Base-by-base conservation (phyloP, 1,140 invertebrate species). In the Colletes latitarsis region DNA sequence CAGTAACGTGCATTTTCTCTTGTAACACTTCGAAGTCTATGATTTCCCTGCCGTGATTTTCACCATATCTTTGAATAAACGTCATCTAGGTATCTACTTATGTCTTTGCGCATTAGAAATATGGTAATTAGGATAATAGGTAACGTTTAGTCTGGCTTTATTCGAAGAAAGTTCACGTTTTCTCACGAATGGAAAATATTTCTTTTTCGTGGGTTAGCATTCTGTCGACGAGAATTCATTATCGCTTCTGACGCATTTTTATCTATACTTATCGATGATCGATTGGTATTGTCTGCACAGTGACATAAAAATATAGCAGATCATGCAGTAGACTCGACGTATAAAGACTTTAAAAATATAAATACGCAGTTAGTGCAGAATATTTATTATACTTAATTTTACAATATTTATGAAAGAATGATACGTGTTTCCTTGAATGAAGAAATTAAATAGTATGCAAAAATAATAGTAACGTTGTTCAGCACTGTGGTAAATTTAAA, bases 221-320 rank as follows among this genome's bases (percentile, higher is more conserved):
- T 14, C 14, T 58, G n/a, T n/a, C 55, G 3, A 43, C 41, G 43
- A 57, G 10, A 19, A 6, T 21, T 39, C 15, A 1, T 75, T 75
- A 75, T 75, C 49, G 1, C 1, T 6, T 0, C 8, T 17, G 4
- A 17, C 6, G 6, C 5, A 8, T 14, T 14, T 30, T 57, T 75
- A 66, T 75, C 73, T 15, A 10, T 3, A 1, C 6, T 53, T 76
- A 76, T 67, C 73, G 14, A 3, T n/a, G n/a, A 57, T 76, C 39
- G 52, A 76, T 43, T 46, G 12, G 4, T 57, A 41, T 57, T 9
- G 19, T 17, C 14, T 19, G 17, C 6, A 10, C 9, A 6, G 15
- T n/a, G 9, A 3, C 30, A 53, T 19, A 15, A 14, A 53, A 64
- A 19, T 30, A 15, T 6, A 64, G 1, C 21, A n/a, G 4, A 46